These are phyloP conservation scores for Sinopyrophorus schimmeli DNA, from an alignment of 2,888 invertebrate species.

Conservation along the genomic window DNA sequence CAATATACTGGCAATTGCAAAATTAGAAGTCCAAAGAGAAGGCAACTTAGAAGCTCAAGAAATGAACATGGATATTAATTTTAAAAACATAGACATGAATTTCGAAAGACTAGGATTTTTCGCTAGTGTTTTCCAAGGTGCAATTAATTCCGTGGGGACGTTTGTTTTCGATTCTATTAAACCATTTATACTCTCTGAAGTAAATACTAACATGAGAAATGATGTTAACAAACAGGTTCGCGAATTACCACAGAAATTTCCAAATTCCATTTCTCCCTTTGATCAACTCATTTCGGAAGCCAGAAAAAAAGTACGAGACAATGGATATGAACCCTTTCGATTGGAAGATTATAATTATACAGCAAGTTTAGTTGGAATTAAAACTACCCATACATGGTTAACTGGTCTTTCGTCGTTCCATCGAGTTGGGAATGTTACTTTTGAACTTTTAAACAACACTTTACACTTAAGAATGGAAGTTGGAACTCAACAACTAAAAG, in stretches of 20 bases:
- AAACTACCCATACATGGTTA: constrained; percentile 75
- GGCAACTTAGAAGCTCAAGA: constrained; percentile 78
- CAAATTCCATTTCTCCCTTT: constrained; percentile 83
- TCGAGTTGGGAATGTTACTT: constrained; percentile 76
- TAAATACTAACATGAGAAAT: constrained; percentile 71
- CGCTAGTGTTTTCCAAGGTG: constrained; percentile 66
- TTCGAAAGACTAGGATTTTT: constrained; percentile 82
- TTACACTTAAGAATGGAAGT: constrained; percentile 69
- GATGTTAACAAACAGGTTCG: constrained; percentile 76
- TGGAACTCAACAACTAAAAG: constrained; percentile 78
- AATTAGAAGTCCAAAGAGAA: constrained; percentile 71
- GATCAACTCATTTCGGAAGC: constrained; percentile 81
- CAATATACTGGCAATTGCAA: constrained; percentile 68
- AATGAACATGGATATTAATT: constrained; percentile 78
- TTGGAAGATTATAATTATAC: constrained; percentile 74
- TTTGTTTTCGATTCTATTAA: constrained; percentile 87
- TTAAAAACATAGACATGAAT: constrained; percentile 75
- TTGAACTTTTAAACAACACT: constrained; percentile 73
- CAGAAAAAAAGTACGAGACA: constrained; percentile 67
- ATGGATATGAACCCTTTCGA: constrained; percentile 75
- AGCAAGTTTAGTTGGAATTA: constrained; percentile 70
- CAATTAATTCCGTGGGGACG: constrained; percentile 80
- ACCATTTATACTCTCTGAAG: constrained; percentile 78
- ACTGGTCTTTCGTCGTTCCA: constrained; percentile 81
- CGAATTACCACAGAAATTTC: constrained; percentile 72